These are phyloP conservation scores for Bathynomus jamesi DNA, from an alignment of 1,140 invertebrate species.

Conservation along the genomic window DNA sequence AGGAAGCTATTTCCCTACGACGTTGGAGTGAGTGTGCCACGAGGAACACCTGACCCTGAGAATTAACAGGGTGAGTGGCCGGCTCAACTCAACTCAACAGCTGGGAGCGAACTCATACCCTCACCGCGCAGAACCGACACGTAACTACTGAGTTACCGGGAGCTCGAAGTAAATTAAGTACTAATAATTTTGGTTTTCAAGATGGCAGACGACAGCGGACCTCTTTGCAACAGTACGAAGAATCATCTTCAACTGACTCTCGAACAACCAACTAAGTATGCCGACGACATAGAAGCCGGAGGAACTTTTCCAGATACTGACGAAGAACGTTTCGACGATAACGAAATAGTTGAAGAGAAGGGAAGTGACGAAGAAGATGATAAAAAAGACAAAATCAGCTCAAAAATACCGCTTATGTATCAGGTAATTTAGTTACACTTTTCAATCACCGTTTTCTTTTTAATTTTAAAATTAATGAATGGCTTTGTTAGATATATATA, in stretches of 20 bases:
- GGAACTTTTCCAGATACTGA: not conserved
- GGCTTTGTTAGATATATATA: not conserved
- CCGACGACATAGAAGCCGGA: not conserved
- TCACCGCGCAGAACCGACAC: too few species aligned
- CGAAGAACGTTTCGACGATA: not conserved
- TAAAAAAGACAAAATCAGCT: not conserved
- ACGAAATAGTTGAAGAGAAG: not conserved
- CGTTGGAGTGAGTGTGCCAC: too few species aligned
- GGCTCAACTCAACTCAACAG: too few species aligned
- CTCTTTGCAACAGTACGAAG: not conserved
- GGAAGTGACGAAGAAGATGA: not conserved
- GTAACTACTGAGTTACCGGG: too few species aligned
- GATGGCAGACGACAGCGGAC: not conserved
- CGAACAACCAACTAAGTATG: not conserved
- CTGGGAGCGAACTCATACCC: too few species aligned
- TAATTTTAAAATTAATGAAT: not conserved
- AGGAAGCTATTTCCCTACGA: too few species aligned
- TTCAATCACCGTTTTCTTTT: not conserved
- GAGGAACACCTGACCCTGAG: too few species aligned
- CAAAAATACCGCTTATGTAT: not conserved
- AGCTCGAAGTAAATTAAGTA: too few species aligned
- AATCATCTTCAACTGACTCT: not conserved
- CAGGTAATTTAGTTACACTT: not conserved
- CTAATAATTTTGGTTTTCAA: too few species aligned
- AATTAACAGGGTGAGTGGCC: too few species aligned